Conservation (phyloP, 2,797 vertebrate genomes). For the Pangasius macronema region DNA sequence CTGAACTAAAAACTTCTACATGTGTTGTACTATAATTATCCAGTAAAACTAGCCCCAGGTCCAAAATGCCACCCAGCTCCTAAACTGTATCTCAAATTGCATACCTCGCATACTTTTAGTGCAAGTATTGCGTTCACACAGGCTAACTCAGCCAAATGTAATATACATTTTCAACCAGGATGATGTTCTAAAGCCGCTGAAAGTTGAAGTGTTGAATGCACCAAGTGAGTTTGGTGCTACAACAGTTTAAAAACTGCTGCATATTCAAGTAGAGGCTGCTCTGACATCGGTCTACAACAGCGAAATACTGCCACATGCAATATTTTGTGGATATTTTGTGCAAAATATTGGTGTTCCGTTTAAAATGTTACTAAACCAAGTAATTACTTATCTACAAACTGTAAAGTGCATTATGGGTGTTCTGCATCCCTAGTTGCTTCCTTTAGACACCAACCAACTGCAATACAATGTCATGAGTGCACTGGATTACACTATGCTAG, state of each 20-base stretch:
- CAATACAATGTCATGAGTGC: background rate
- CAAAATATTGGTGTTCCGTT: background rate
- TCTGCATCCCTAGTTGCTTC: background rate
- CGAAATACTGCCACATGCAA: too few species aligned
- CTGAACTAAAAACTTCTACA: background rate
- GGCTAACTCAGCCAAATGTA: background rate
- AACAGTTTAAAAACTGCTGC: background rate
- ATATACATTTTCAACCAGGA: background rate
- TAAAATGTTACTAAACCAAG: background rate
- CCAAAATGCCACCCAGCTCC: background rate
- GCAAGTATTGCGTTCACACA: background rate
- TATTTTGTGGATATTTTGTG: background rate
- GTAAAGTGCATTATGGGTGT: background rate
- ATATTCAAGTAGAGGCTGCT: background rate
- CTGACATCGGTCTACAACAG: background rate
- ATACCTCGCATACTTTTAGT: background rate
- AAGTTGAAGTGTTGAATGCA: background rate
- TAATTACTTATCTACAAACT: background rate
- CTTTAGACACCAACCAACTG: background rate
- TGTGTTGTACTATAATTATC: constrained; percentile 16
- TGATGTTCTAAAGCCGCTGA: background rate
- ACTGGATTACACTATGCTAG: background rate
- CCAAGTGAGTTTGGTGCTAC: background rate
- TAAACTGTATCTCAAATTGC: background rate
- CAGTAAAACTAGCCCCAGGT: background rate